These are phyloP conservation scores for Apaloderma vittatum DNA, from an alignment of 2,113 vertebrate genomes.

Conservation along the genomic window DNA sequence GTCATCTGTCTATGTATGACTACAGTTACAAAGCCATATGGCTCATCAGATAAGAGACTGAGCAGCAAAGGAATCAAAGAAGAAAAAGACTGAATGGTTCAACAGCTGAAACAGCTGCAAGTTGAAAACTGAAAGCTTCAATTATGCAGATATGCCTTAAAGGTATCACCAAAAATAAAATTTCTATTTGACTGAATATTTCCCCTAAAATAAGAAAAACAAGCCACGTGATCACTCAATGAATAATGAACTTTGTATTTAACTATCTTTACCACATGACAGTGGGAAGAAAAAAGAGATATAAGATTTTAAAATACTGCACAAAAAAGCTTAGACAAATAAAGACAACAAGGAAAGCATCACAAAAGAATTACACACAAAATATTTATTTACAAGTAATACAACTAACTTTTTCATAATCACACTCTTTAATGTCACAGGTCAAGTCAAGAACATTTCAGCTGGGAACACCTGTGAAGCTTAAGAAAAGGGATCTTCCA, in stretches of 20 bases:
- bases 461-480: neutral
- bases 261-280: neutral
- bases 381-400: neutral
- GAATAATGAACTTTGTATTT: neutral
- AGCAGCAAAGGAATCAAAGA: neutral
- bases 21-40: neutral
- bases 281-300: neutral
- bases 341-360: neutral
- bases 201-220: neutral
- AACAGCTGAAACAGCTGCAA: neutral
- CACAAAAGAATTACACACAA: neutral
- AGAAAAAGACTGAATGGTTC: neutral
- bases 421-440: rapidly evolving
- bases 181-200: neutral
- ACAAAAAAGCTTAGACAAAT: neutral
- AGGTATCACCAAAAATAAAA: neutral
- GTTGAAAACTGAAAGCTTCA: neutral
- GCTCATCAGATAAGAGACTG: rapidly evolving
- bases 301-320: neutral
- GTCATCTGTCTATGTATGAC: neutral
- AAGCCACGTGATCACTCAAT: neutral
- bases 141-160: neutral
- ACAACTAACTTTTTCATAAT: neutral
- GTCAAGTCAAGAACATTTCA: neutral
- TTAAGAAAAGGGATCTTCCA: neutral